phyloP scores from a whole-genome alignment of 1,140 invertebrate species.

The Drosophila sturtevanti region DNA sequence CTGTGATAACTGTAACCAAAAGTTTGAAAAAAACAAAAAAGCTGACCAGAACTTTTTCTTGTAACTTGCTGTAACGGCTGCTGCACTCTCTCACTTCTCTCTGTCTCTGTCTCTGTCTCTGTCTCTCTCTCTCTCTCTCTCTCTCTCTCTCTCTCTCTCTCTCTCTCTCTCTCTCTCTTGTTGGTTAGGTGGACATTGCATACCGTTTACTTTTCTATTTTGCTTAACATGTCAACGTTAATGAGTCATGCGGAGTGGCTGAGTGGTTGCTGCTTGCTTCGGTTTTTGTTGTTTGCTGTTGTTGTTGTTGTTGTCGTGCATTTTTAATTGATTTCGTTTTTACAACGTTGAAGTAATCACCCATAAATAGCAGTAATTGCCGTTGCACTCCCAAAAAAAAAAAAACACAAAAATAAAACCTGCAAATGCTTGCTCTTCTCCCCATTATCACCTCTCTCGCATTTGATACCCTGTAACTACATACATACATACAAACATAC shows the following conservation, averaged over 20 bases:
- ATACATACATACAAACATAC: no score
- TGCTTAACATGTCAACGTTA: constrained; percentile 68
- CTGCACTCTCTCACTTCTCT: not conserved
- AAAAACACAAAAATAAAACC: not conserved
- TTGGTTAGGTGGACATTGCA: constrained; percentile 9
- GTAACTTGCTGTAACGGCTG: constrained; percentile 34
- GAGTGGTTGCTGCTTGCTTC: constrained; percentile 28
- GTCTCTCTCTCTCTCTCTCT: not conserved
- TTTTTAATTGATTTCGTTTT: constrained; percentile 75
- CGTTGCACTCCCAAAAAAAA: constrained; percentile 28
- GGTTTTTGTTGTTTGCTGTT: not conserved
- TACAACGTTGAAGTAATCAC: constrained; percentile 79
- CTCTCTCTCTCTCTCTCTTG: constrained; percentile 12
- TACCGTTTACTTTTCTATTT: constrained; percentile 23
- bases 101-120: no score
- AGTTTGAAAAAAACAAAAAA: constrained; percentile 28
- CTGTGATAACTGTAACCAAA: constrained; percentile 69
- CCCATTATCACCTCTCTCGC: constrained; percentile 8
- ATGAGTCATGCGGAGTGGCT: constrained; percentile 55
- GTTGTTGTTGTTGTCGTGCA: constrained; percentile 59
- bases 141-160: not conserved
- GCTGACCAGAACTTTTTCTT: constrained; percentile 39
- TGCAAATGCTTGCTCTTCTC: constrained; percentile 14
- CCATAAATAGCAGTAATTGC: constrained; percentile 78
- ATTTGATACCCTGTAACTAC: not conserved